These are phyloP conservation scores for Gerris lacustris DNA, from an alignment of 2,888 invertebrate species.

Conservation along the genomic window DNA sequence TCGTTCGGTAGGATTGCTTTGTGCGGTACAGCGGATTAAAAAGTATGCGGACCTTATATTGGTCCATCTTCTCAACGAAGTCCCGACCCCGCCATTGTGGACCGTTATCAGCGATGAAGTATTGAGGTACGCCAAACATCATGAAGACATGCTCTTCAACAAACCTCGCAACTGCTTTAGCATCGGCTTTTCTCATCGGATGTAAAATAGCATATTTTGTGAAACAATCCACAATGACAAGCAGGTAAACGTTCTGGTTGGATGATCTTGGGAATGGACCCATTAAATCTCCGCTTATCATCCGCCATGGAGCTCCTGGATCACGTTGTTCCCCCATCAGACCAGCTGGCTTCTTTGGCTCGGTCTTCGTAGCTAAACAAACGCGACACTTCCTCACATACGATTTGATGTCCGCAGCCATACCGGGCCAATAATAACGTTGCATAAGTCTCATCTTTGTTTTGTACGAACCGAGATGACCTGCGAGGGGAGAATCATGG, in stretches of 20 bases:
- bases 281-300: too few relatives aligned
- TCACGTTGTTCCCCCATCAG: too few relatives aligned
- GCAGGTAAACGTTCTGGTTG: conserved; percentile 15
- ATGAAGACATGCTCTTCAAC: conserved; percentile 24
- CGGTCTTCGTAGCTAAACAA: conserved; percentile 24
- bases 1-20: conserved; percentile 30
- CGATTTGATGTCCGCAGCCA: conserved; percentile 22
- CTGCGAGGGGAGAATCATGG: neutral
- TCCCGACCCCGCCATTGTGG: conserved; percentile 21
- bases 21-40: conserved; percentile 27
- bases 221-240: conserved; percentile 18
- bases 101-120: conserved; percentile 29
- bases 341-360: too few relatives aligned
- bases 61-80: conserved; percentile 18
- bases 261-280: too few relatives aligned
- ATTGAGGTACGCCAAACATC: conserved; percentile 26
- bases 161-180: conserved; percentile 17
- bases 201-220: conserved; percentile 31
- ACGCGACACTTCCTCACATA: conserved; percentile 24
- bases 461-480: too few relatives aligned
- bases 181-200: conserved; percentile 26
- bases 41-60: conserved; percentile 15
- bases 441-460: conserved; percentile 17
- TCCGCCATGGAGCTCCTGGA: too few relatives aligned
- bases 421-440: conserved; percentile 29